A percentile compares a stretch with the other conserved stretches of the same genome.
These are phyloP conservation scores for Cabera pusaria DNA, from an alignment of 2,888 invertebrate genomes.

Conservation along the genomic window DNA sequence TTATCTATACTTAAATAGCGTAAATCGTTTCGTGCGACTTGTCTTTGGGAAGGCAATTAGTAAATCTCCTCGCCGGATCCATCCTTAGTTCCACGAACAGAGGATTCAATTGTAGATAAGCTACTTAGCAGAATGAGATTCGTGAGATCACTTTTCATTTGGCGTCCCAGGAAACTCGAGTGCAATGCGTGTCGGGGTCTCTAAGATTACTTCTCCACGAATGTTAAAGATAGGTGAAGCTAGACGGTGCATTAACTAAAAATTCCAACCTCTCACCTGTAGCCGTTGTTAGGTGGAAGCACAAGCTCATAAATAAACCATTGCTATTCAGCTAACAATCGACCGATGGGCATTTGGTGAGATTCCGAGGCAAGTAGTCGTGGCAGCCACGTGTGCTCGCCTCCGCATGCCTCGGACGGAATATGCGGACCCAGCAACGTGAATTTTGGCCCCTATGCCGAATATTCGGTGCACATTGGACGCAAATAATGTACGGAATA, in stretches of 20 bases:
- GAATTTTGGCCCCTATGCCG: conserved; percentile 74
- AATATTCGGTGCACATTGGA: conserved; percentile 72
- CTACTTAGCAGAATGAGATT: conserved; percentile 2
- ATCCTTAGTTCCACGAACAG: conserved; percentile 17
- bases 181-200: conserved; percentile 5
- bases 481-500: conserved; percentile 65
- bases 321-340: conserved; percentile 76
- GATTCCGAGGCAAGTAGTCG: conserved; percentile 74
- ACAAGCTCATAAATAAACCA: conserved; percentile 71
- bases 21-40: conserved; percentile 50
- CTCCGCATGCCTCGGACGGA: conserved; percentile 72
- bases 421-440: conserved; percentile 72
- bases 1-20: conserved; percentile 62
- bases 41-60: conserved; percentile 28
- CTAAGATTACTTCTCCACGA: neutral
- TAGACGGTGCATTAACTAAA: conserved; percentile 4
- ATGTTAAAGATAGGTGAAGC: too few relatives aligned
- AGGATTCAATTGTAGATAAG: conserved; percentile 7
- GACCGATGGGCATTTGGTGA: conserved; percentile 80
- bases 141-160: conserved; percentile 2
- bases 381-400: conserved; percentile 77
- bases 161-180: neutral
- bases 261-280: conserved; percentile 24
- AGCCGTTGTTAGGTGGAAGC: conserved; percentile 30
- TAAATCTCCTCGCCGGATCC: conserved; percentile 26